Percentiles rank a stretch among this genome's conserved stretches.
Evolutionary conservation across 1,140 invertebrate genomes (phyloP).

Genomic region (Onthophagus taurus): DNA sequence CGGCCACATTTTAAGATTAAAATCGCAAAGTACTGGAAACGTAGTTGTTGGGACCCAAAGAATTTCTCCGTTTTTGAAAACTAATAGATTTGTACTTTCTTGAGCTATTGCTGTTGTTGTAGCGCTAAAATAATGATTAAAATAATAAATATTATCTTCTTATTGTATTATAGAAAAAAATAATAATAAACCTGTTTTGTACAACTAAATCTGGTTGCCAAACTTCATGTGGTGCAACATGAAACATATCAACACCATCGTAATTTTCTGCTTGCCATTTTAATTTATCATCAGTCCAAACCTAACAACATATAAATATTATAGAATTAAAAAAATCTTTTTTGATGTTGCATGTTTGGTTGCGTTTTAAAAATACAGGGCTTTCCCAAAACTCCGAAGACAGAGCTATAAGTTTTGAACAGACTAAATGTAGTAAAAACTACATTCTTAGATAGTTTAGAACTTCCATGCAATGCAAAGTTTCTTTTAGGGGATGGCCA

Average conservation of each 20-base stretch:
- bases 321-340: too few relatives aligned
- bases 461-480: too few relatives aligned
- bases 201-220: conserved; percentile 65
- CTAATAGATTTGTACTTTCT: conserved; percentile 51
- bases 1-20: conserved; percentile 61
- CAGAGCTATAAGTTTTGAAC: too few relatives aligned
- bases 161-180: too few relatives aligned
- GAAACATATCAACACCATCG: conserved; percentile 44
- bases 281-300: conserved; percentile 55
- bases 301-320: too few relatives aligned
- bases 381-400: too few relatives aligned
- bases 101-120: conserved; percentile 43
- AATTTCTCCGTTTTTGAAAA: conserved; percentile 47
- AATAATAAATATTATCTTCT: conserved; percentile 8
- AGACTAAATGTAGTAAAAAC: too few relatives aligned
- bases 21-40: conserved; percentile 53
- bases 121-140: conserved; percentile 37
- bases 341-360: too few relatives aligned
- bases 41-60: conserved; percentile 61
- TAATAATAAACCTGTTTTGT: too few relatives aligned
- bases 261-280: conserved; percentile 53
- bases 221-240: conserved; percentile 52
- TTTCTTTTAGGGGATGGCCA: too few relatives aligned
- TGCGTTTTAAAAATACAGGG: too few relatives aligned
- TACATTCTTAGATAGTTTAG: too few relatives aligned